phyloP scores from a whole-genome alignment of 2,888 invertebrate species.

The Chymomyza amoena region DNA sequence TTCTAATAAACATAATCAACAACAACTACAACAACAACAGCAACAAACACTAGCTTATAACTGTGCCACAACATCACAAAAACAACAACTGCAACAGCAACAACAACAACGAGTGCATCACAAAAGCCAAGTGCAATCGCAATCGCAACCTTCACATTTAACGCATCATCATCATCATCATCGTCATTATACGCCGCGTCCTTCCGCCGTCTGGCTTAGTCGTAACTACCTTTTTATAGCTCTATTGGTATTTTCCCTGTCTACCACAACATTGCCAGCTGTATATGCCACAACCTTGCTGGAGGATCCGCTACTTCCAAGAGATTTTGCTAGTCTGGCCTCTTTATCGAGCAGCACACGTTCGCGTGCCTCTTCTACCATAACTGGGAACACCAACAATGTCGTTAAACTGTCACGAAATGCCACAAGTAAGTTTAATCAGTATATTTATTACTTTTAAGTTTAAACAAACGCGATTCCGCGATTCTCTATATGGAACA shows the following conservation, averaged over 20 bases:
- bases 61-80: background rate
- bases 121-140: conserved; percentile 7
- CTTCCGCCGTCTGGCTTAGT: background rate
- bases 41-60: conserved; percentile 6
- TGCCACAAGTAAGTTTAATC: conserved; percentile 62
- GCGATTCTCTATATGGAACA: too few relatives aligned
- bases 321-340: conserved; percentile 6
- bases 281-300: conserved; percentile 51
- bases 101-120: conserved; percentile 24
- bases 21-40: conserved; percentile 7
- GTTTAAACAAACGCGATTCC: too few relatives aligned
- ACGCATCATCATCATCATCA: conserved; percentile 15
- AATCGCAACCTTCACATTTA: conserved; percentile 7
- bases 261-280: conserved; percentile 56
- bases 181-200: background rate
- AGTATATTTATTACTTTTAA: too few relatives aligned
- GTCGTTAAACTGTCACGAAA: conserved; percentile 48
- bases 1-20: conserved; percentile 18
- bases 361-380: conserved; percentile 1
- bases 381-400: conserved; percentile 3
- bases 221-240: conserved; percentile 24
- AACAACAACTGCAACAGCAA: conserved; percentile 10
- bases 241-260: conserved; percentile 48
- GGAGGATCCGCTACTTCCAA: conserved; percentile 22
- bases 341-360: background rate